phyloP scores from a whole-genome alignment of 2,888 invertebrate species.

The Troilus luridus region DNA sequence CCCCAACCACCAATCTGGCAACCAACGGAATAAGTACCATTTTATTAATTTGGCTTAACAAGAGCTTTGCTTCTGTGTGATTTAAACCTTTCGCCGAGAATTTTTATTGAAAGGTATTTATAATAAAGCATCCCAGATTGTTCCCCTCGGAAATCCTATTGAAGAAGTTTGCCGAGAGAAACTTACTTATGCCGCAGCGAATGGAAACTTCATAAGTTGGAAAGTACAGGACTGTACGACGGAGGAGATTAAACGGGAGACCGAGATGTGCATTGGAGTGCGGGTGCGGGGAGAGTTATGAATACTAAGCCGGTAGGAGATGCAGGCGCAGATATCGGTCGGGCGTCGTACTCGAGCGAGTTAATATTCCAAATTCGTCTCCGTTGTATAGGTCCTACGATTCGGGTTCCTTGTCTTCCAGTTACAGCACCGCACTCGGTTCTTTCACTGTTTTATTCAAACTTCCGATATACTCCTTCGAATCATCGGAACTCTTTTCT shows the following conservation, averaged over 20 bases:
- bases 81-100: too few relatives aligned
- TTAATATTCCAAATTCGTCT: slow-evolving; percentile 20
- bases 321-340: background rate
- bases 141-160: background rate
- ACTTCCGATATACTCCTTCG: background rate
- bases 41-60: too few relatives aligned
- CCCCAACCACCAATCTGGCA: too few relatives aligned
- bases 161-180: background rate
- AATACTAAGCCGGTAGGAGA: background rate
- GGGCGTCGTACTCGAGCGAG: background rate
- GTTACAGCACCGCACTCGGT: background rate
- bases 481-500: background rate
- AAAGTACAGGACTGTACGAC: background rate
- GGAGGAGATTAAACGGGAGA: background rate
- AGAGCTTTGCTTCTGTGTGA: too few relatives aligned
- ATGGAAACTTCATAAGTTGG: background rate
- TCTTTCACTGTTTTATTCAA: slow-evolving; percentile 15
- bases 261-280: background rate
- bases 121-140: too few relatives aligned
- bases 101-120: too few relatives aligned
- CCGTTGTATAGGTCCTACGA: background rate
- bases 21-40: too few relatives aligned
- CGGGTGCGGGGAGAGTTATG: background rate
- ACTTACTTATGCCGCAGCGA: background rate
- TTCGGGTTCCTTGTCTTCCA: background rate